Percentiles rank a stretch among this genome's conserved stretches.
These are phyloP conservation scores for Thymelicus lineola DNA, from an alignment of 2,888 invertebrate species.

Conservation along the genomic window DNA sequence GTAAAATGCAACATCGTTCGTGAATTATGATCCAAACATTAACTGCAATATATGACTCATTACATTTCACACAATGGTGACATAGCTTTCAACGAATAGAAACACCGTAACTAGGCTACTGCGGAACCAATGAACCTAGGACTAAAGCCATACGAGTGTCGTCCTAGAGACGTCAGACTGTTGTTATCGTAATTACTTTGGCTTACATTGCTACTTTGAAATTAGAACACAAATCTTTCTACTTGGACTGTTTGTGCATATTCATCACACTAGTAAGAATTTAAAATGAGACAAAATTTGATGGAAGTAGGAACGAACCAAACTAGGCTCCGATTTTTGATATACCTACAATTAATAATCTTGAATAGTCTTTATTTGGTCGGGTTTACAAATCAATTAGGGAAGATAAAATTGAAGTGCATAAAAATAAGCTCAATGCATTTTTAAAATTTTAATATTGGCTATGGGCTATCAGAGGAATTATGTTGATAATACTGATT, in stretches of 20 bases:
- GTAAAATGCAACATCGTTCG: background rate
- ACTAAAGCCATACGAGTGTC: conserved; percentile 16
- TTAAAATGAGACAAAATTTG: too few relatives aligned
- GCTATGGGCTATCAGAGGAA: too few relatives aligned
- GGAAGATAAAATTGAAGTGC: too few relatives aligned
- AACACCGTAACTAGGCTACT: background rate
- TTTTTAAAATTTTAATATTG: too few relatives aligned
- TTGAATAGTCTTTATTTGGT: too few relatives aligned
- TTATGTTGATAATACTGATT: too few relatives aligned
- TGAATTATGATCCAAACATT: background rate
- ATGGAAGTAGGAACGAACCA: too few relatives aligned
- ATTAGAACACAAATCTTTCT: background rate
- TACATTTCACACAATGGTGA: background rate
- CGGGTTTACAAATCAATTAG: too few relatives aligned
- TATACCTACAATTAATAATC: too few relatives aligned
- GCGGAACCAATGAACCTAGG: conserved; percentile 8
- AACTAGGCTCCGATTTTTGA: too few relatives aligned
- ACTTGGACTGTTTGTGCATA: background rate
- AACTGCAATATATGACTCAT: background rate
- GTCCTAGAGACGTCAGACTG: conserved; percentile 6
- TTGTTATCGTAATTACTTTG: conserved; percentile 8
- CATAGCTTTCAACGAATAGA: background rate
- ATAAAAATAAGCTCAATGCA: too few relatives aligned
- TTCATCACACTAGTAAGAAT: too few relatives aligned
- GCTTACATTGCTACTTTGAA: background rate